phyloP scores from a whole-genome alignment of 2,888 invertebrate species.

The Tuberolachnus salignus region DNA sequence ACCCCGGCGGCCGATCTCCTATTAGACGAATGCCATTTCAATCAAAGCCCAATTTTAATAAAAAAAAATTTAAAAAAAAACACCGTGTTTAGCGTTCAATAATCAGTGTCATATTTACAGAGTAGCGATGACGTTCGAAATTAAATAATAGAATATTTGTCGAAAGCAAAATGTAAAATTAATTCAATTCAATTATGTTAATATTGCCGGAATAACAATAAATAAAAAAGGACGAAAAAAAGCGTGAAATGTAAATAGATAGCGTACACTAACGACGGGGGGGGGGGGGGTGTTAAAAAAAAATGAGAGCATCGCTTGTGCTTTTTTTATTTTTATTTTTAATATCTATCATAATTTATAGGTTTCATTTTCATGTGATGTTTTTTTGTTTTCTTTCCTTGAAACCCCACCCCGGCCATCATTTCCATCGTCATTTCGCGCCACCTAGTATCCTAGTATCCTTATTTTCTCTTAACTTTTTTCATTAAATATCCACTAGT shows the following conservation, averaged over 20 bases:
- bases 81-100: no score
- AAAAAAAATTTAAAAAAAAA: no score
- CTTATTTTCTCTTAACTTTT: conserved; percentile 45
- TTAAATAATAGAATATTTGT: neutral
- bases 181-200: neutral
- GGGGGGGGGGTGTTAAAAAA: conserved; percentile 25
- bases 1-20: no score
- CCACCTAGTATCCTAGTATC: neutral
- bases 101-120: no score
- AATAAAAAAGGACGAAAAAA: neutral
- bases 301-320: conserved; percentile 22
- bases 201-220: neutral
- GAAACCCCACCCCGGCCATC: no score
- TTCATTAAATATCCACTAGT: conserved; percentile 41
- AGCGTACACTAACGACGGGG: neutral
- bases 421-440: conserved; percentile 23
- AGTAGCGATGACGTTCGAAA: no score
- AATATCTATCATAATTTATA: conserved; percentile 42
- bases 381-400: neutral
- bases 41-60: no score
- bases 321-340: conserved; percentile 18
- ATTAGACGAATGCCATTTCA: no score
- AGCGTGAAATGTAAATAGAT: neutral
- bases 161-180: neutral
- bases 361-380: conserved; percentile 38